Percentiles rank a stretch among this genome's conserved stretches.
Evolutionary conservation across 2,797 vertebrate genomes (phyloP).

Genomic region (Fundulus diaphanus): DNA sequence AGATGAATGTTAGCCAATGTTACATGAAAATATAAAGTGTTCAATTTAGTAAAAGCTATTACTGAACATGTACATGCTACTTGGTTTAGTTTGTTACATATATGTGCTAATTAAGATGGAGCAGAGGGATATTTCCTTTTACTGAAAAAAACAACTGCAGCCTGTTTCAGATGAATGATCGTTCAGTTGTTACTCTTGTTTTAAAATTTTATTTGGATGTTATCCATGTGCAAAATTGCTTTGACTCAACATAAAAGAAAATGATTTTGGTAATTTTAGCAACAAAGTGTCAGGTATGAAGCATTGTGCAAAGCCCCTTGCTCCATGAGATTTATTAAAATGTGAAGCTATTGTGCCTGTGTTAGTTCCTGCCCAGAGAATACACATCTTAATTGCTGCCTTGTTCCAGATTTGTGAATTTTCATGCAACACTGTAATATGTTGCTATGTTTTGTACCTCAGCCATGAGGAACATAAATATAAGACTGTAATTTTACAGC

Average conservation of each 20-base stretch:
- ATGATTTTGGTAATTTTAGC: constrained; percentile 9
- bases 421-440: background rate
- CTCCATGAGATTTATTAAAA: constrained; percentile 30
- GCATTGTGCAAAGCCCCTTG: background rate
- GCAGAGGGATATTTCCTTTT: constrained; percentile 26
- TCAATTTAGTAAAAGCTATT: constrained; percentile 48
- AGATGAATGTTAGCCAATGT: constrained; percentile 36
- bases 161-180: constrained; percentile 19
- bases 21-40: constrained; percentile 33
- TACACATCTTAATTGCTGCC: constrained; percentile 4
- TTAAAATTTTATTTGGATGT: constrained; percentile 14
- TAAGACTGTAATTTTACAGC: no score
- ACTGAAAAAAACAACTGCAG: constrained; percentile 42
- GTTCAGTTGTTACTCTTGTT: constrained; percentile 20
- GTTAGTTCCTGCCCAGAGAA: constrained; percentile 9
- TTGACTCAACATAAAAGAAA: constrained; percentile 10
- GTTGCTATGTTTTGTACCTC: no score
- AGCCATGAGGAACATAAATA: no score
- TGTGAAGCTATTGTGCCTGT: constrained; percentile 12
- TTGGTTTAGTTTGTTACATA: constrained; percentile 40
- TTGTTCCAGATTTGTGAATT: constrained; percentile 16
- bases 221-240: constrained; percentile 46
- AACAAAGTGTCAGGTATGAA: constrained; percentile 26
- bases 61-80: constrained; percentile 34
- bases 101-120: constrained; percentile 51